phyloP scores from a whole-genome alignment of 2,888 invertebrate genomes.

The Idaea dimidiata region DNA sequence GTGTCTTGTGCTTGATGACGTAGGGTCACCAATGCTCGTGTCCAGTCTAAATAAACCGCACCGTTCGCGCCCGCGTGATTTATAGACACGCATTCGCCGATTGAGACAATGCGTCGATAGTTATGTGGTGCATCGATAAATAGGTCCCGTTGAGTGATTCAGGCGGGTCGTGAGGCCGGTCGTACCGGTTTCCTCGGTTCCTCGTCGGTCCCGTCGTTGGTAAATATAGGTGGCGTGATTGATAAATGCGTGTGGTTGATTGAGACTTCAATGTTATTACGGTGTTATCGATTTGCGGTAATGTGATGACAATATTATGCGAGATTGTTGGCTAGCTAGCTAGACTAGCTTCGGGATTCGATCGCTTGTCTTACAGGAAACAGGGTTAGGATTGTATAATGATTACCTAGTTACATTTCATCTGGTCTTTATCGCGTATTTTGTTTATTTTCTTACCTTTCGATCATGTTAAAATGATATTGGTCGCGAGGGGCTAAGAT shows the following conservation, averaged over 20 bases:
- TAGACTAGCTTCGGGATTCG: too few species aligned
- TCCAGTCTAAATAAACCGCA: constrained; percentile 8
- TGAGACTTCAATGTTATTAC: constrained; percentile 63
- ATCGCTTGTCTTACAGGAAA: too few species aligned
- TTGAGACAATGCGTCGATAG: constrained; percentile 62
- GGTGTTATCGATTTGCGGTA: constrained; percentile 48
- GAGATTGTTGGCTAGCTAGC: constrained; percentile 35
- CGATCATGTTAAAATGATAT: too few species aligned
- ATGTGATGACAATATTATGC: constrained; percentile 55
- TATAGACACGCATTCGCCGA: constrained; percentile 32
- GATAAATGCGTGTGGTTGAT: constrained; percentile 59
- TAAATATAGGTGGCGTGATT: constrained; percentile 51
- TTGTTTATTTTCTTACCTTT: too few species aligned
- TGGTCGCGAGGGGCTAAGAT: too few species aligned
- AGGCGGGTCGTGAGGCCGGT: constrained; percentile 35
- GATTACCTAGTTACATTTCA: too few species aligned
- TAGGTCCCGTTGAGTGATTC: constrained; percentile 58
- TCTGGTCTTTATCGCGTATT: too few species aligned
- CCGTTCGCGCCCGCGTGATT: constrained; percentile 29
- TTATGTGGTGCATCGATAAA: constrained; percentile 58
- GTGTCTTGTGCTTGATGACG: too few species aligned
- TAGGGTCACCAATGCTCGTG: too few species aligned
- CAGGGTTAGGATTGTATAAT: too few species aligned
- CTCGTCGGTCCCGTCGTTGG: constrained; percentile 35
- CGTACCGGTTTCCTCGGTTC: constrained; percentile 41